Evolutionary conservation across 2,797 vertebrate species (phyloP).

Genomic region (Anableps anableps): DNA sequence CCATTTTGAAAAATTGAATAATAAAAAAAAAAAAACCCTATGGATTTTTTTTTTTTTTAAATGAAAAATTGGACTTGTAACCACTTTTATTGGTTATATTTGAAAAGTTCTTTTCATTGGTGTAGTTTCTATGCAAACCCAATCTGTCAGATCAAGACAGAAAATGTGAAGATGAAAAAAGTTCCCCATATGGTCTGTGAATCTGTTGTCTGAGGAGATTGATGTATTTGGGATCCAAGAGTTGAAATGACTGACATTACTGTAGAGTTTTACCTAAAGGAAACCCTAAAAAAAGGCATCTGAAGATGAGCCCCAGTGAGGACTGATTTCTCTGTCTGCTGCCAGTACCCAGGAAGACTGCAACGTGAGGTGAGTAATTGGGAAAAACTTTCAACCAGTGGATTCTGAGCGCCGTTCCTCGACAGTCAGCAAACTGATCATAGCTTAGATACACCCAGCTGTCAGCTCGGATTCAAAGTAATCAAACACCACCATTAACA

Average conservation of each 20-base stretch:
- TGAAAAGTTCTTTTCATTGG: neutral
- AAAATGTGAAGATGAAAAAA: neutral
- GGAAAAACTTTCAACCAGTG: slow-evolving; percentile 50
- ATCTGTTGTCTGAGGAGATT: neutral
- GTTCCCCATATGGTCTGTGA: neutral
- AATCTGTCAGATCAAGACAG: neutral
- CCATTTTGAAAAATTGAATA: no score
- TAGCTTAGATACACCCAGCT: slow-evolving; percentile 33
- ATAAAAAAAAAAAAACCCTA: no score
- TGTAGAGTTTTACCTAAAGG: neutral
- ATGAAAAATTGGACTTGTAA: no score
- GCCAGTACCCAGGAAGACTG: neutral
- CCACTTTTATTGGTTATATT: neutral
- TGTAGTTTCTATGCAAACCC: neutral
- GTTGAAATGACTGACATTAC: neutral
- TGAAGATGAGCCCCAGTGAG: neutral
- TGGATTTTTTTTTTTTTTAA: no score
- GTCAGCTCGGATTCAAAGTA: slow-evolving; percentile 44
- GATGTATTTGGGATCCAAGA: neutral
- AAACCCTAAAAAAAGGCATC: neutral
- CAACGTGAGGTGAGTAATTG: slow-evolving; percentile 55
- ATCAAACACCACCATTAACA: slow-evolving; percentile 53
- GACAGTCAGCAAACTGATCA: slow-evolving; percentile 47
- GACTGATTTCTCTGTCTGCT: neutral
- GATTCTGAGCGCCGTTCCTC: slow-evolving; percentile 43